These are phyloP conservation scores for Globodera ellingtonae DNA, from an alignment of 1,140 invertebrate genomes.

Conservation along the genomic window DNA sequence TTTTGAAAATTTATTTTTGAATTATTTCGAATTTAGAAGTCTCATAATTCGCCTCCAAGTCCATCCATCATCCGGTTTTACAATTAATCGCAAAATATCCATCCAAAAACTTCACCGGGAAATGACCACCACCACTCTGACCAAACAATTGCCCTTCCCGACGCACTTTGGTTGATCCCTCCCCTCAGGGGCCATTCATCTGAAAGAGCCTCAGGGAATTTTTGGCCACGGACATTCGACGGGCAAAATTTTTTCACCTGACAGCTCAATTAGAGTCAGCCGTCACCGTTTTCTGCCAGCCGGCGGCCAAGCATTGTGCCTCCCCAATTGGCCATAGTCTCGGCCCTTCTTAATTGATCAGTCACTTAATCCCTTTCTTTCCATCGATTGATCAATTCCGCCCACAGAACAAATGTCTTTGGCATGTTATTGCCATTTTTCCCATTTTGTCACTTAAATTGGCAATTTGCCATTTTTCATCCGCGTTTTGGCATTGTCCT, in stretches of 20 bases:
- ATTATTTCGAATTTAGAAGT: neutral
- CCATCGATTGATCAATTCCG: neutral
- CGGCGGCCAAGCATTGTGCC: neutral
- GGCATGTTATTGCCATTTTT: neutral
- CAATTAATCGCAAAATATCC: neutral
- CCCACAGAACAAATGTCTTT: neutral
- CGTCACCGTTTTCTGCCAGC: neutral
- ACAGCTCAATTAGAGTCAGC: neutral
- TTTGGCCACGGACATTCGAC: neutral
- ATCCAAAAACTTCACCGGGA: neutral
- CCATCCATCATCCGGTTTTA: neutral
- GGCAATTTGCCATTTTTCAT: too few species aligned
- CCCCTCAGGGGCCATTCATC: neutral
- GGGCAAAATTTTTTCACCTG: neutral
- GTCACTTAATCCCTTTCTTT: neutral
- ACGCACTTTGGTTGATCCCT: neutral
- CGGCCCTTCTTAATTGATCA: neutral
- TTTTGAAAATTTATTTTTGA: neutral
- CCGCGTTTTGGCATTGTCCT: neutral
- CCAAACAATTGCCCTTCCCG: neutral
- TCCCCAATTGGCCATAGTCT: neutral
- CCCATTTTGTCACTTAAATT: neutral
- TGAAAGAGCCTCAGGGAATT: neutral
- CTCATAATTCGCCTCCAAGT: neutral
- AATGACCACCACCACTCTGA: neutral